Conservation (phyloP, 1,140 invertebrate species). For the Drosophila punjabiensis region DNA sequence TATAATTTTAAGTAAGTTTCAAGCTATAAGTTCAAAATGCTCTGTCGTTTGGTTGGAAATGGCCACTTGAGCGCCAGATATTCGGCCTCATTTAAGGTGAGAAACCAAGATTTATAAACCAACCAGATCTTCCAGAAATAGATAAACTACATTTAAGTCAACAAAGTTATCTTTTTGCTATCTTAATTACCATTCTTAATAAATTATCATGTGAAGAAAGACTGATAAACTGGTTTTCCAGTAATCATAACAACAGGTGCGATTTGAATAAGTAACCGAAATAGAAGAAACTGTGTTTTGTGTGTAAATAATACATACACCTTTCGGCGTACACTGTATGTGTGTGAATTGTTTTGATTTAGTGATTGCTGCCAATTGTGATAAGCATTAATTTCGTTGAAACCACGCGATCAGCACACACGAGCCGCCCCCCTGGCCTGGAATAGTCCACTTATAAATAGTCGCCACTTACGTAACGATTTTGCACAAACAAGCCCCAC, state of each 20-base stretch:
- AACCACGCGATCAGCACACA: slow-evolving; percentile 26
- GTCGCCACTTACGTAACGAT: slow-evolving; percentile 51
- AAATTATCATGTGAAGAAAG: slow-evolving; percentile 19
- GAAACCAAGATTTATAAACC: background rate
- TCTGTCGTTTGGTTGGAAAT: slow-evolving; percentile 17
- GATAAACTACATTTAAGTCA: background rate
- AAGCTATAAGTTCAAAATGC: slow-evolving; percentile 27
- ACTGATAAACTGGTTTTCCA: slow-evolving; percentile 19
- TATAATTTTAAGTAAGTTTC: slow-evolving; percentile 24
- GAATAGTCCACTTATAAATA: slow-evolving; percentile 39
- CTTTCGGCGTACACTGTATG: background rate
- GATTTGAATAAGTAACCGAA: slow-evolving; percentile 1
- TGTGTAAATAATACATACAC: background rate
- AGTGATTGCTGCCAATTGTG: slow-evolving; percentile 31
- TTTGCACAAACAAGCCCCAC: slow-evolving; percentile 47
- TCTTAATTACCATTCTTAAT: slow-evolving; percentile 3
- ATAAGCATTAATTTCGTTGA: slow-evolving; percentile 22
- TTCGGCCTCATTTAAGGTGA: slow-evolving; percentile 21
- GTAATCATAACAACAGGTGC: slow-evolving; percentile 21
- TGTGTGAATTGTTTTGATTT: slow-evolving; percentile 32
- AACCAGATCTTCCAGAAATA: slow-evolving; percentile 1
- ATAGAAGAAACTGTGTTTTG: background rate
- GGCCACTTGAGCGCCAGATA: slow-evolving; percentile 3
- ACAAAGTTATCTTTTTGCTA: background rate
- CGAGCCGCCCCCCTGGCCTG: slow-evolving; percentile 14